These are phyloP conservation scores for Platerodrilus igneus DNA, from an alignment of 2,888 invertebrate genomes.

Conservation along the genomic window DNA sequence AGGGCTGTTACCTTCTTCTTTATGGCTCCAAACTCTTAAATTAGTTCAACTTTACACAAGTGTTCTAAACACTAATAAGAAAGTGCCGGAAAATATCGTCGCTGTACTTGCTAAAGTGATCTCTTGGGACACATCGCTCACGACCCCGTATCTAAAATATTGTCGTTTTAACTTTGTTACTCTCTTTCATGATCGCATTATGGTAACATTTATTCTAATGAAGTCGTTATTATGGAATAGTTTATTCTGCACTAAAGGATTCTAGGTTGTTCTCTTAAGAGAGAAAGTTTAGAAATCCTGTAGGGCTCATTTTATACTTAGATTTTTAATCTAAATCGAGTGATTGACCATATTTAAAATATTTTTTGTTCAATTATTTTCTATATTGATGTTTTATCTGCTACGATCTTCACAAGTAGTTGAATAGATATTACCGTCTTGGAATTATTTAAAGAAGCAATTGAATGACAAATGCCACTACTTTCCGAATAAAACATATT, in stretches of 20 bases:
- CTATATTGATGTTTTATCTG: too few relatives aligned
- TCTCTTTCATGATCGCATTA: slow-evolving; percentile 29
- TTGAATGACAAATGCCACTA: too few relatives aligned
- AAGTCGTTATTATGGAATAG: slow-evolving; percentile 24
- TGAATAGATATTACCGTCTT: too few relatives aligned
- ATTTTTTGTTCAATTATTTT: background rate
- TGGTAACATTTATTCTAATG: slow-evolving; percentile 28
- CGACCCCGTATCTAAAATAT: slow-evolving; percentile 36
- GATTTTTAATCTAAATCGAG: background rate
- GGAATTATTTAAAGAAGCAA: too few relatives aligned
- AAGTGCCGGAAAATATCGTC: slow-evolving; percentile 44
- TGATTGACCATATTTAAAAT: background rate
- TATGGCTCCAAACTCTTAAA: slow-evolving; percentile 48
- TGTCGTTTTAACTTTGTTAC: slow-evolving; percentile 37
- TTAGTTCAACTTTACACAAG: slow-evolving; percentile 48
- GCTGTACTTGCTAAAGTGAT: slow-evolving; percentile 40
- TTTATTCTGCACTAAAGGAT: background rate
- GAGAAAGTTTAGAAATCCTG: slow-evolving; percentile 1
- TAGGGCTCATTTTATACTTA: too few relatives aligned
- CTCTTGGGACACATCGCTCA: slow-evolving; percentile 42
- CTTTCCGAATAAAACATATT: too few relatives aligned
- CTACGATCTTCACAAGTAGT: too few relatives aligned
- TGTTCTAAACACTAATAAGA: slow-evolving; percentile 48
- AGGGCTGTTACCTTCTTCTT: slow-evolving; percentile 48
- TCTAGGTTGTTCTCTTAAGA: slow-evolving; percentile 1